Percentiles rank a stretch among this genome's conserved stretches.
phyloP scores from a whole-genome alignment of 2,113 vertebrate species.

The Lophius piscatorius region DNA sequence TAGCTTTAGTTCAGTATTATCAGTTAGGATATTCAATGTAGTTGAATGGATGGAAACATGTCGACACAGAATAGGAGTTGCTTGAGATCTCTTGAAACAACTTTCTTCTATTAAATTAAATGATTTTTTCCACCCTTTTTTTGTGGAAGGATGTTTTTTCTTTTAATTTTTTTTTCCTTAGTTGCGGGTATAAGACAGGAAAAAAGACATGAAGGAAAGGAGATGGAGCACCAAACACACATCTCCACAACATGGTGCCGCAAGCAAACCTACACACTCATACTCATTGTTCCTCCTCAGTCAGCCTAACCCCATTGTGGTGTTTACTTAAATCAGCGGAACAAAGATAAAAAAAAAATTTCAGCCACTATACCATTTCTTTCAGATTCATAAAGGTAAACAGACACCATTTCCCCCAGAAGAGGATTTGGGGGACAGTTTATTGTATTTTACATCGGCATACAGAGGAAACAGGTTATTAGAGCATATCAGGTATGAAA shows the following conservation, averaged over 20 bases:
- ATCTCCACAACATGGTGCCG: constrained; percentile 34
- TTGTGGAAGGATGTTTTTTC: neutral
- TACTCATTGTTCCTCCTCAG: constrained; percentile 56
- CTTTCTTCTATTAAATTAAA: neutral
- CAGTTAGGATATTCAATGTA: neutral
- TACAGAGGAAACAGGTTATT: constrained; percentile 70
- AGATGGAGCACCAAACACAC: constrained; percentile 14
- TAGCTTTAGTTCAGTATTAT: neutral
- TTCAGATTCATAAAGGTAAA: constrained; percentile 35
- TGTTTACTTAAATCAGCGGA: constrained; percentile 43
- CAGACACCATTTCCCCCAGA: constrained; percentile 36
- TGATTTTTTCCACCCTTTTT: neutral
- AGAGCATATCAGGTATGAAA: constrained; percentile 64
- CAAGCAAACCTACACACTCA: constrained; percentile 51
- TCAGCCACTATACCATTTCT: neutral
- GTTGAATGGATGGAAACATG: neutral
- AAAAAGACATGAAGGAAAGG: constrained; percentile 24
- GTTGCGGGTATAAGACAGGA: neutral
- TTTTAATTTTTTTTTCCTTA: constrained; percentile 20
- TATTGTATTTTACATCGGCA: constrained; percentile 78
- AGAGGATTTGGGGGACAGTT: constrained; percentile 64
- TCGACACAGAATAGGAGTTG: neutral
- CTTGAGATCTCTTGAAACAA: neutral
- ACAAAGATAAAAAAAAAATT: constrained; percentile 20
- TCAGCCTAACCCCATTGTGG: constrained; percentile 34